Base-by-base conservation (phyloP, 2,888 invertebrate genomes). In the Cremastobaeus sp. region DNA sequence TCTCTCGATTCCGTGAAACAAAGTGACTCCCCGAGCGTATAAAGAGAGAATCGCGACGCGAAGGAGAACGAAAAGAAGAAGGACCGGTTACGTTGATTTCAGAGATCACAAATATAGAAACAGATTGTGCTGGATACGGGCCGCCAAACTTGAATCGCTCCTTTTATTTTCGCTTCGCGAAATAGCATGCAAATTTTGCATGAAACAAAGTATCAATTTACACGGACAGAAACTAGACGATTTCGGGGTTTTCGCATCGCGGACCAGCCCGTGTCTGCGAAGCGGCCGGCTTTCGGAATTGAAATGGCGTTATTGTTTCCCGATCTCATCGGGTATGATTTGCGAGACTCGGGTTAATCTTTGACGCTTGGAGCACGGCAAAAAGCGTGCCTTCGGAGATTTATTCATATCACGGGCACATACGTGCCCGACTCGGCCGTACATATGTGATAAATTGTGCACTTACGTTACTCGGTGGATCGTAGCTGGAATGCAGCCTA, bases 81-180 rank as follows among this genome's bases (percentile, higher is more conserved):
- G 68, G 66, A 76, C 57, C 65, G 70, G 60, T 60, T 45, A 64
- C 69, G 64, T 50, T 62, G 71, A 55, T 79, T 76, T 73, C 72
- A 54, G 60, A 43, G 50, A 74, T 78, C 76, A 74, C 74, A 74
- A 78, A 70, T 37, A 50, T 76, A 76, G 76, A 82, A 83, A 85
- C 82, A 74, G 75, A 76, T 76, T 76, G 79, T 69, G 73, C 78
- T 81, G 73, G 78, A 83, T 83, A 83, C 32, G 80, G 79, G 78
- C 80, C 82, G 82, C 78, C 50, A 39, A 18, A 52, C 74, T n/a
- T n/a, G 70, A 57, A 69, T 59, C 50, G 45, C 70, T 66, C 43
- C 50, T 65, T 59, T 59, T 3, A 50, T 25, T 28, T 37, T 18
- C 48, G 15, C 47, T 59, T 43, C 43, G 52, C 20, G 14, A 47